Evolutionary conservation across 2,113 vertebrate genomes (phyloP), one percentile per base, ranked within the genome.

Genomic region (Argyrosomus japonicus): DNA sequence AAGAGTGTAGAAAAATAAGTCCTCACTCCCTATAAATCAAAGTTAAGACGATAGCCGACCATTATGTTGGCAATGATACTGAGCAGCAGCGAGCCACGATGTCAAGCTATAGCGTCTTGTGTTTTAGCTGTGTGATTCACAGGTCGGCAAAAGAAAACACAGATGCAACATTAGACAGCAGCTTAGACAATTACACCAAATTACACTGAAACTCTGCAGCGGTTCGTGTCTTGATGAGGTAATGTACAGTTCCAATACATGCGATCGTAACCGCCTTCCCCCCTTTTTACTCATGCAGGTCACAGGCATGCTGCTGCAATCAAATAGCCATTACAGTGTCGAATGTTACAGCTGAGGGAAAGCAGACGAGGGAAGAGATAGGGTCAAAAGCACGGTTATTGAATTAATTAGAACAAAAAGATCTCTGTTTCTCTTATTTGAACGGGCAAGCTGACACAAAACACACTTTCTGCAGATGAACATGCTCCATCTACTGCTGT

Each of bases 81-180:
- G 58, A 90, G 68, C 92, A 90, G 89, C 77, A 81, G 75, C 68
- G 21, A 81, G 77, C 63, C 50, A 56, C 61, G 6, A 54, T 64
- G 77, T 82, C 86, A n/a, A 23, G 27, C 32, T 48, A 0, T 3
- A 70, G 51, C 11, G 6, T 82, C 61, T 65, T 5, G 64, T 47
- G 74, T 81, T 76, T 8, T 19, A 15, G 53, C 29, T 25, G 1
- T 82, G 83, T 75, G 58, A 48, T 80, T 87, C 70, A 48, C 57
- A 72, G 80, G 79, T 83, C 81, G 47, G 82, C 19, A n/a, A 87
- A 87, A 83, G 83, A 81, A 88, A 93, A 89, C 84, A 87, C 83
- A 83, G 71, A 89, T 69, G 83, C 85, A 82, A 87, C 77, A 57
- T 82, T 85, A 77, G 71, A 71, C 88, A 72, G 77, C 80, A 87